phyloP scores from a whole-genome alignment of 2,888 invertebrate species.

The Pachydiplax longipennis region DNA sequence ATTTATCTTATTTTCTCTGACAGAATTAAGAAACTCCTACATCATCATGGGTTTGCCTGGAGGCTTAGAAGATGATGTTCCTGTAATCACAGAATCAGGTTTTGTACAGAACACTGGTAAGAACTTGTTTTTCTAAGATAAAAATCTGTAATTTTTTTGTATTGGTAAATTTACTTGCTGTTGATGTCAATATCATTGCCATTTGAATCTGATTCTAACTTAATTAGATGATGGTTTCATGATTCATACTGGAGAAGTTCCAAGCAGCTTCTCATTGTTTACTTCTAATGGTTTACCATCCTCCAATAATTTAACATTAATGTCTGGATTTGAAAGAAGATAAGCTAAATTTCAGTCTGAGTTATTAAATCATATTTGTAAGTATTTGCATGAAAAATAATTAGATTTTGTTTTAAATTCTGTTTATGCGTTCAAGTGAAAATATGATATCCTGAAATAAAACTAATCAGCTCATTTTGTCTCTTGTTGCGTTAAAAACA shows the following conservation, averaged over 20 bases:
- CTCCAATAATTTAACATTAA: too few species aligned
- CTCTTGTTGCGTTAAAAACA: too few species aligned
- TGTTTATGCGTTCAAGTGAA: too few species aligned
- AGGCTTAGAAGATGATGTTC: constrained; percentile 14
- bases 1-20: neutral
- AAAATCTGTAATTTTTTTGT: neutral
- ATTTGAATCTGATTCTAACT: neutral
- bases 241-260: neutral
- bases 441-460: too few species aligned
- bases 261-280: neutral
- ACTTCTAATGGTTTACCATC: too few species aligned
- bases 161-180: too few species aligned
- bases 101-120: constrained; percentile 12
- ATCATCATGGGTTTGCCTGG: constrained; percentile 10
- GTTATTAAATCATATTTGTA: too few species aligned
- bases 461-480: too few species aligned
- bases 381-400: too few species aligned
- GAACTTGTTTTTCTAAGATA: neutral
- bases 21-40: constrained; percentile 24
- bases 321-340: too few species aligned
- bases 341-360: too few species aligned
- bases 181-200: neutral
- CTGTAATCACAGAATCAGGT: constrained; percentile 25
- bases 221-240: neutral
- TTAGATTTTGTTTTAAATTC: too few species aligned